Conservation (phyloP, 2,888 invertebrate genomes). For the Buathra laborator region DNA sequence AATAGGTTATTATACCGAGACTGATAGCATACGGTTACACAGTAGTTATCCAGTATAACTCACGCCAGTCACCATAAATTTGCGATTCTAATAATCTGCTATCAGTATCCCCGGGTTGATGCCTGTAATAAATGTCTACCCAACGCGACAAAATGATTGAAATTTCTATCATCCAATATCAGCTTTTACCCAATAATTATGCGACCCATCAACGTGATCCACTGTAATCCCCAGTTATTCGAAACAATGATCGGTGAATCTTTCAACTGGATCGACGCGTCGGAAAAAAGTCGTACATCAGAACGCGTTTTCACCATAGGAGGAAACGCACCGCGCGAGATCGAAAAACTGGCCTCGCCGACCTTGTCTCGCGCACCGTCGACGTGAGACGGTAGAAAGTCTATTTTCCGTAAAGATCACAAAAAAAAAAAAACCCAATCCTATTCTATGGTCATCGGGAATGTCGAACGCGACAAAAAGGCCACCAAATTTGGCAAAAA, state of each 20-base stretch:
- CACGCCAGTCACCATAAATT: slow-evolving; percentile 55
- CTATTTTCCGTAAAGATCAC: slow-evolving; percentile 28
- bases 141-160: slow-evolving; percentile 25
- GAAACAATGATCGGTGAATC: background rate
- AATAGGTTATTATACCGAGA: slow-evolving; percentile 37
- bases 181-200: slow-evolving; percentile 28
- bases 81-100: slow-evolving; percentile 54
- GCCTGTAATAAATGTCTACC: slow-evolving; percentile 46
- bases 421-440: background rate
- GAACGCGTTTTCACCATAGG: slow-evolving; percentile 35
- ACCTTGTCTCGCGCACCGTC: slow-evolving; percentile 54
- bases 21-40: slow-evolving; percentile 34
- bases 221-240: background rate
- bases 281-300: background rate
- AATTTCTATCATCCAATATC: slow-evolving; percentile 43
- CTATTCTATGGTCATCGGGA: slow-evolving; percentile 38
- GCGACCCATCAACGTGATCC: background rate
- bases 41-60: slow-evolving; percentile 25
- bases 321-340: slow-evolving; percentile 9
- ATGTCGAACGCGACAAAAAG: slow-evolving; percentile 16
- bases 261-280: background rate
- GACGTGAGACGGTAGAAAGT: slow-evolving; percentile 51
- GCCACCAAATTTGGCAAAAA: background rate
- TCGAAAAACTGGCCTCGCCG: slow-evolving; percentile 60
- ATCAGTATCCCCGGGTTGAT: slow-evolving; percentile 31